Conservation (phyloP, 2,113 vertebrate genomes). For the Alethe castanea region DNA sequence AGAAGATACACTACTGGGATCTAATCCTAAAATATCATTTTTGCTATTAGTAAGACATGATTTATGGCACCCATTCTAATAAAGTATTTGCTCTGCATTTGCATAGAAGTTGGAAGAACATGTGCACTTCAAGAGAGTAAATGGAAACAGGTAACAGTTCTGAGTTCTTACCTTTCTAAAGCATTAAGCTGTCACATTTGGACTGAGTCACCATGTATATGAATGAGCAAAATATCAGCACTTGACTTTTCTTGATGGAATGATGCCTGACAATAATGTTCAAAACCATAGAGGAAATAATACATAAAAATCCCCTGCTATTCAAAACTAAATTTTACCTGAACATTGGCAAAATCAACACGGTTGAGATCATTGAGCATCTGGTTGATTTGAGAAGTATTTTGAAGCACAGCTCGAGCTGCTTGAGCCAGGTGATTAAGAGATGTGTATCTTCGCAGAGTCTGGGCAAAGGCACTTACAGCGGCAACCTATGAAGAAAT, state of each 20-base stretch:
- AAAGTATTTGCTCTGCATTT: not conserved
- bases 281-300: not conserved
- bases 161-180: not conserved
- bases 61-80: not conserved
- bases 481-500: slow-evolving; percentile 83
- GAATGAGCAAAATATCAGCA: not conserved
- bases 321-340: slow-evolving; percentile 76
- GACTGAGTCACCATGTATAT: not conserved
- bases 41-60: not conserved
- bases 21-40: not conserved
- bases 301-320: not conserved
- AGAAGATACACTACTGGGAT: not conserved
- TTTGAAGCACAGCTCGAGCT: slow-evolving; percentile 94
- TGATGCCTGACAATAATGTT: not conserved
- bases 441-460: slow-evolving; percentile 94
- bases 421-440: slow-evolving; percentile 97
- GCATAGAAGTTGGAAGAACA: not conserved
- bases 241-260: not conserved
- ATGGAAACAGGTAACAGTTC: not conserved
- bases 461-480: slow-evolving; percentile 98
- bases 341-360: slow-evolving; percentile 98
- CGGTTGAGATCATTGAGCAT: slow-evolving; percentile 98
- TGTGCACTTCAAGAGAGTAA: not conserved
- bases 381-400: slow-evolving; percentile 99
- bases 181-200: not conserved